Conservation (phyloP, 2,888 invertebrate species). For the Formica aserva region DNA sequence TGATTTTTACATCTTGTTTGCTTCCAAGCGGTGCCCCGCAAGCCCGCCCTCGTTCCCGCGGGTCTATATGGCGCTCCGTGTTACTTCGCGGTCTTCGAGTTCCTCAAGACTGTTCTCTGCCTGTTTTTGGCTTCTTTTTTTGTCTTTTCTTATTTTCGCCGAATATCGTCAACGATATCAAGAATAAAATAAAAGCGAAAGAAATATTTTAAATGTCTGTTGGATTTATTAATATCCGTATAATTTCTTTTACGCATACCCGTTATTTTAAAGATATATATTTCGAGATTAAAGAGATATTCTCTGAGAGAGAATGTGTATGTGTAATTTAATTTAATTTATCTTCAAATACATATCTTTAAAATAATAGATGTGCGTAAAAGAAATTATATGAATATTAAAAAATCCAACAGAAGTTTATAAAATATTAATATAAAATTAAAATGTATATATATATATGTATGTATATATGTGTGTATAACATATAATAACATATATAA, state of each 20-base stretch:
- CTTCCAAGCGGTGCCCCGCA: constrained; percentile 64
- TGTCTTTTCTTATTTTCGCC: constrained; percentile 24
- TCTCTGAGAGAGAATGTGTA: too few relatives aligned
- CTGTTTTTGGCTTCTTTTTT: constrained; percentile 1
- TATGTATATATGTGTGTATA: neutral
- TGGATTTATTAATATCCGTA: neutral
- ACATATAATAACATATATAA: neutral
- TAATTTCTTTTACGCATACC: neutral
- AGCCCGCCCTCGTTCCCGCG: constrained; percentile 20
- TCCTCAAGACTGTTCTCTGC: constrained; percentile 33
- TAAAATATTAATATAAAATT: neutral
- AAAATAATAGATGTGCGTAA: too few relatives aligned
- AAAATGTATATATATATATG: neutral
- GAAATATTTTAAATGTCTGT: neutral
- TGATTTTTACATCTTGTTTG: constrained; percentile 83
- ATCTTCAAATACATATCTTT: too few relatives aligned
- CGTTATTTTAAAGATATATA: neutral
- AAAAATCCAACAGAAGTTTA: too few relatives aligned
- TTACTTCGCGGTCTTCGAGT: constrained; percentile 59
- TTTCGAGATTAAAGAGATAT: neutral
- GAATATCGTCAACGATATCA: constrained; percentile 23
- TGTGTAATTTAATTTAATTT: too few relatives aligned
- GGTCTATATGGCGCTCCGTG: constrained; percentile 66
- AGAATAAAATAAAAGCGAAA: neutral
- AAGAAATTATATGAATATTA: too few relatives aligned